Conservation (phyloP, 2,888 invertebrate species). For the Leptinotarsa rubiginosa region DNA sequence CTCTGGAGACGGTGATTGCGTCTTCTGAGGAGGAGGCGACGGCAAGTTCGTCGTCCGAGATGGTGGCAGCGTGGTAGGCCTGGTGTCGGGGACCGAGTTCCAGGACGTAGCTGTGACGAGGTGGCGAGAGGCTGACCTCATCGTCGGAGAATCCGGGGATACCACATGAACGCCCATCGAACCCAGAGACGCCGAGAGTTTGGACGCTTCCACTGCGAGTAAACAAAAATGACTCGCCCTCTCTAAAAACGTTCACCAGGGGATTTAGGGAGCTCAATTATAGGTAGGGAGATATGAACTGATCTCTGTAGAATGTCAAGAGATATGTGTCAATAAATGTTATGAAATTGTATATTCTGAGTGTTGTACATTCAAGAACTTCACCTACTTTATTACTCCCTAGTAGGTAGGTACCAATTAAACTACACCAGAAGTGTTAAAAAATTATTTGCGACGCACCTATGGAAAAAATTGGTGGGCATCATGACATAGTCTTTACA, state of each 20-base stretch:
- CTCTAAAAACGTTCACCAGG: background rate
- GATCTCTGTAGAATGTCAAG: too few species aligned
- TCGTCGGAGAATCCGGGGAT: slow-evolving; percentile 82
- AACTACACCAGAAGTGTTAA: too few species aligned
- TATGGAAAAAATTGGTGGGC: too few species aligned
- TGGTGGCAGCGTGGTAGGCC: slow-evolving; percentile 65
- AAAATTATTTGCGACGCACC: too few species aligned
- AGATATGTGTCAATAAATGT: too few species aligned
- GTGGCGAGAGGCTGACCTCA: slow-evolving; percentile 78
- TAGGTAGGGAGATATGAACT: background rate
- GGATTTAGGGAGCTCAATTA: background rate
- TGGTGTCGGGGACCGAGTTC: slow-evolving; percentile 71
- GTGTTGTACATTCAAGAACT: too few species aligned
- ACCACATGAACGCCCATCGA: slow-evolving; percentile 68
- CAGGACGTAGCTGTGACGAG: slow-evolving; percentile 73
- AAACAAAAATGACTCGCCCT: slow-evolving; percentile 27
- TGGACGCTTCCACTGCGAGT: slow-evolving; percentile 65
- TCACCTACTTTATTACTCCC: too few species aligned
- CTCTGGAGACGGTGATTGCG: slow-evolving; percentile 65
- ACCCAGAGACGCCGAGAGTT: slow-evolving; percentile 72
- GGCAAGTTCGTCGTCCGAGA: slow-evolving; percentile 63
- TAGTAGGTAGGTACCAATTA: too few species aligned
- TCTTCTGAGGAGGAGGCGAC: slow-evolving; percentile 64
- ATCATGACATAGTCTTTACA: too few species aligned
- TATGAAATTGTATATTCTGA: too few species aligned